These are phyloP conservation scores for Nansenia antarctica DNA, from an alignment of 2,113 vertebrate genomes.

Conservation along the genomic window DNA sequence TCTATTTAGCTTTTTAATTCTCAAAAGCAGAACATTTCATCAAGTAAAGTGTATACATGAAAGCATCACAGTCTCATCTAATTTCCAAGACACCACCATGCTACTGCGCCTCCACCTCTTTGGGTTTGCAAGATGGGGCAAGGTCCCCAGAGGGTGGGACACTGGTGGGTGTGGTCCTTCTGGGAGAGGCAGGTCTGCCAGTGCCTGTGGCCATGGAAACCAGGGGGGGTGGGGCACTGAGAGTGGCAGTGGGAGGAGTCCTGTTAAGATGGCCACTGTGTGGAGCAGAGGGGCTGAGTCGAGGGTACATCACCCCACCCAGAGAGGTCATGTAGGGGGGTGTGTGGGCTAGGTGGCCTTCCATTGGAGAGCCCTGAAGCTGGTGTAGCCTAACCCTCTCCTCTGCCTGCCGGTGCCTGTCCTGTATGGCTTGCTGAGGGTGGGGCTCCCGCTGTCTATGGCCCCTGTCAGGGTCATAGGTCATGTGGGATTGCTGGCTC, in stretches of 20 bases:
- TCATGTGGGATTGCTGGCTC: conserved; percentile 65
- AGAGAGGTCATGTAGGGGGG: conserved; percentile 74
- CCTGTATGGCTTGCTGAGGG: conserved; percentile 73
- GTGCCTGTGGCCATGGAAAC: conserved; percentile 67
- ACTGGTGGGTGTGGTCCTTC: conserved; percentile 79
- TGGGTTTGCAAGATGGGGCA: conserved; percentile 80
- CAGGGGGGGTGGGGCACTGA: conserved; percentile 78
- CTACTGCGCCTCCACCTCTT: conserved; percentile 86
- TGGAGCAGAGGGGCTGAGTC: conserved; percentile 77
- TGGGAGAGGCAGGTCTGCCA: conserved; percentile 73
- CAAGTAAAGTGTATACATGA: background rate
- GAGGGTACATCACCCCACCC: conserved; percentile 76
- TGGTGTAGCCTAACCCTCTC: conserved; percentile 71
- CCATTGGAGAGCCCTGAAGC: conserved; percentile 75
- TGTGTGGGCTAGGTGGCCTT: conserved; percentile 71
- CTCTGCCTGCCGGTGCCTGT: conserved; percentile 74
- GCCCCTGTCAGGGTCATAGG: conserved; percentile 70
- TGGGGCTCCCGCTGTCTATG: conserved; percentile 80
- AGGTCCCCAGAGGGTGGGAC: conserved; percentile 67
- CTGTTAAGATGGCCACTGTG: conserved; percentile 78
- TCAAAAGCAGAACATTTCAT: background rate
- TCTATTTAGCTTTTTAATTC: background rate
- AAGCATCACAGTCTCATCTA: background rate
- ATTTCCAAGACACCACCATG: conserved; percentile 62
- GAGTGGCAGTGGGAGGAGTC: conserved; percentile 73